phyloP scores from a whole-genome alignment of 1,140 invertebrate genomes.

The Brachionus calyciflorus region DNA sequence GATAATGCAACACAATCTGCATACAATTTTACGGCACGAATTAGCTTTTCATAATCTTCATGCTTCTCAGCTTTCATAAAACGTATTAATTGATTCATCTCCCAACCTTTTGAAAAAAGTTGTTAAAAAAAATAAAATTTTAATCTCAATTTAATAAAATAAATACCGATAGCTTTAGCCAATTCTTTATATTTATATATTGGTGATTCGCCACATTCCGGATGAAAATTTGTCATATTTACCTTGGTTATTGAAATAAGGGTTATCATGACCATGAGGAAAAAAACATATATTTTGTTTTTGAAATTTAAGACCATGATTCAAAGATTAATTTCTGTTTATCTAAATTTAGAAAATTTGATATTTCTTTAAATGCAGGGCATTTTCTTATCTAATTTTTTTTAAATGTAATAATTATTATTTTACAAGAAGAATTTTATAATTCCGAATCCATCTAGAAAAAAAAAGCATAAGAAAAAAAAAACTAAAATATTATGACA shows the following conservation, averaged over 20 bases:
- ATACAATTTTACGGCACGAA: neutral
- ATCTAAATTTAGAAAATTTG: neutral
- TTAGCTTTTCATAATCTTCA: conserved; percentile 33
- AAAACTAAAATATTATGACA: too few relatives aligned
- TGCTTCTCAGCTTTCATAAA: conserved; percentile 30
- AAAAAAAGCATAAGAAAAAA: too few relatives aligned
- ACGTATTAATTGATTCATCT: conserved; percentile 30
- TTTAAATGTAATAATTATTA: too few relatives aligned
- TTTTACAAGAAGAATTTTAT: too few relatives aligned
- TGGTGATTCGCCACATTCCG: conserved; percentile 41
- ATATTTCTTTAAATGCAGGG: neutral
- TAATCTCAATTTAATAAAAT: neutral
- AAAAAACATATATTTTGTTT: conserved; percentile 24
- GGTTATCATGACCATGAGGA: neutral
- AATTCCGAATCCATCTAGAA: too few relatives aligned
- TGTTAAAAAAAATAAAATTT: neutral
- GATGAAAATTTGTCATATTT: conserved; percentile 24
- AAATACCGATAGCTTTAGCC: conserved; percentile 32
- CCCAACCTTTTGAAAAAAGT: conserved; percentile 21
- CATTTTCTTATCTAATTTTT: neutral
- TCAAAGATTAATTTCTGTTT: too few relatives aligned
- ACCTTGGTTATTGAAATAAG: neutral
- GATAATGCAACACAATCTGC: too few relatives aligned
- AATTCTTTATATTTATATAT: conserved; percentile 30
- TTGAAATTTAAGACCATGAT: conserved; percentile 34